A percentile compares a stretch with the other conserved stretches of the same genome.
These are phyloP conservation scores for Leuciscus waleckii DNA, from an alignment of 2,797 vertebrate genomes.

Conservation along the genomic window DNA sequence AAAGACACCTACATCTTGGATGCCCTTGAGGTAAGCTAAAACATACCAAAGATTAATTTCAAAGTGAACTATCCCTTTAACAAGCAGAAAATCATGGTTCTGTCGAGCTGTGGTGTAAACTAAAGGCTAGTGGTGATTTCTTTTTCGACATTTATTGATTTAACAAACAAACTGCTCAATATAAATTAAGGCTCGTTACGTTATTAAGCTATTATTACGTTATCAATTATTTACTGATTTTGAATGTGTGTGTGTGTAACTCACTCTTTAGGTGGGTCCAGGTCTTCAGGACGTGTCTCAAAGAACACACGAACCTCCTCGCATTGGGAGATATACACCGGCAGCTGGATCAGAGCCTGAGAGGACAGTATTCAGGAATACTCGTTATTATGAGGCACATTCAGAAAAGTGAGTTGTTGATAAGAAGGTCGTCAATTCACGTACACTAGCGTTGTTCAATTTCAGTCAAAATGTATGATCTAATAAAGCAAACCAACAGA, in stretches of 20 bases:
- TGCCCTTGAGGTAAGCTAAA: no score
- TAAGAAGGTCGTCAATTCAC: not conserved
- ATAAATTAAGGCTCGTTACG: not conserved
- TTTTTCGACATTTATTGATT: not conserved
- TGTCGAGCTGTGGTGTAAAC: not conserved
- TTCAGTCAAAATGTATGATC: not conserved
- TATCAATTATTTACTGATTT: not conserved
- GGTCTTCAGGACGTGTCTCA: conserved; percentile 94
- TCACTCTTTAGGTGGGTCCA: conserved; percentile 96
- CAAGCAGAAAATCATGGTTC: not conserved
- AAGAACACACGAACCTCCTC: conserved; percentile 97
- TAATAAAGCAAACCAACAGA: not conserved
- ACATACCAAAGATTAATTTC: no score
- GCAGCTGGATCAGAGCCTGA: conserved; percentile 95
- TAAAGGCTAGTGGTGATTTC: not conserved
- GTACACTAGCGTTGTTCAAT: not conserved
- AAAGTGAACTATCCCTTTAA: no score
- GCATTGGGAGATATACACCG: conserved; percentile 97
- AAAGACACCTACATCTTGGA: no score
- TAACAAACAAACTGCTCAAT: not conserved
- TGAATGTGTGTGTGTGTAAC: conserved; percentile 52
- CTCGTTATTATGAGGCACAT: not conserved
- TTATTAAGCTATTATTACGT: no score
- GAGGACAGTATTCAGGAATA: conserved; percentile 25
- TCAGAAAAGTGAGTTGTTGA: not conserved